Base-by-base conservation (phyloP, 2,113 vertebrate genomes). In the Vulpes vulpes region DNA sequence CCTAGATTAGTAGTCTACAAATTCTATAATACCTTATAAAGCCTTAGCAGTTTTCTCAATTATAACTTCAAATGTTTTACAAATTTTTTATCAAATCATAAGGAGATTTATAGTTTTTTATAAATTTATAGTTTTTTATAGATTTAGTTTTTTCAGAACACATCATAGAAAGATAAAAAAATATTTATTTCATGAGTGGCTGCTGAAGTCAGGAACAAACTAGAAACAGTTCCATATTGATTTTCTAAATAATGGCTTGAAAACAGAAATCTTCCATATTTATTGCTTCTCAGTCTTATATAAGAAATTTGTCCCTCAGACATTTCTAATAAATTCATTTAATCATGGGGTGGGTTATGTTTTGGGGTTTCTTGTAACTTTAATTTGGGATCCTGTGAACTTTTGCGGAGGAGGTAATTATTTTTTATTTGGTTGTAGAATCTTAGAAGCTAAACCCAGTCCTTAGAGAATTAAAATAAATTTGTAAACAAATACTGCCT, bases 11-110 rank as follows among this genome's bases (percentile, higher is more conserved):
- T 32, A 12, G 11, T 49, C 51, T 76, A 14, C 43, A 84, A 67
- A 64, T 94, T 89, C 43, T 94, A 0, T 83, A 82, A 35, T 32
- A 89, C 30, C 22, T 57, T 79, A 11, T 69, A 76, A 85, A 76
- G n/a, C 51, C n/a, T 86, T 57, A 89, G 57, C 43, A 60, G 22
- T 81, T 55, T 57, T 73, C 22, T 88, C 27, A 74, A 14, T 92
- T 80, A 71, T 94, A 81, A 94, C 59, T 94, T 88, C 62, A 71
- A 79, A 60, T 92, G 14, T 73, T 89, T 80, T 96, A 35, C 5
- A 97, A 74, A 69, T 64, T 91, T 92, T 95, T 79, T 91, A 89
- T 96, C 5, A 78, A 64, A 92, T 73, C 59, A 43, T 83, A 88
- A 87, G 4, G 20, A 73, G 14, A 43, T 43, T 43, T 43, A 43